Evolutionary conservation across 2,888 invertebrate species (phyloP).

Genomic region (Erebia aethiops): DNA sequence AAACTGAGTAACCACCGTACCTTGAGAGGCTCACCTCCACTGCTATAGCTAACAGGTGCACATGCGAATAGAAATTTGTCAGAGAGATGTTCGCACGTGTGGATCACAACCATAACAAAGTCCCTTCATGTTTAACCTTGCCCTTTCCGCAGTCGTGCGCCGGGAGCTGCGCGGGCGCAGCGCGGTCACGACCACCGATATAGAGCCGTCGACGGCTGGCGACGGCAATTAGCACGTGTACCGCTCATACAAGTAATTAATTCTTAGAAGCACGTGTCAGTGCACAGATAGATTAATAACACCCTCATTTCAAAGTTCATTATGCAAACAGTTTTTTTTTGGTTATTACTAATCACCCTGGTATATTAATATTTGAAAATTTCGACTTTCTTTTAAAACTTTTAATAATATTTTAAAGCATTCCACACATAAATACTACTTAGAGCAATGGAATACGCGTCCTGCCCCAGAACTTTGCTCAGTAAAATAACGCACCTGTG

Average conservation of each 20-base stretch:
- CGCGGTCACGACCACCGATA: slow-evolving; percentile 41
- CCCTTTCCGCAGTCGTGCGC: slow-evolving; percentile 16
- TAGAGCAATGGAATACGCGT: no score
- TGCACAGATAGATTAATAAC: not conserved
- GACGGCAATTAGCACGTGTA: slow-evolving; percentile 40
- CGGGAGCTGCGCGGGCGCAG: slow-evolving; percentile 4
- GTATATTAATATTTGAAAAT: no score
- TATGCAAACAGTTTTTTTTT: no score
- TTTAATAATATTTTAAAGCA: no score
- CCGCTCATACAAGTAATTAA: not conserved
- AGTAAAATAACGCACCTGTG: no score
- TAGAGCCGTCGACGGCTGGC: slow-evolving; percentile 35
- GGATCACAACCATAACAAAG: not conserved
- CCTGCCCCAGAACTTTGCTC: no score
- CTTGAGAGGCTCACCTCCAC: no score
- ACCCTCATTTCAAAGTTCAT: not conserved
- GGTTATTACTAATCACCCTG: no score
- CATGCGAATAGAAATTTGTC: not conserved
- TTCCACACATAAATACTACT: no score
- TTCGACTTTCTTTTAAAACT: no score
- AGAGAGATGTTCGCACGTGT: not conserved
- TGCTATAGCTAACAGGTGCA: not conserved
- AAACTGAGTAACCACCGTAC: no score
- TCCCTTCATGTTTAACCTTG: slow-evolving; percentile 16
- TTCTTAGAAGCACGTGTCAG: not conserved